Percentiles rank a stretch among this genome's conserved stretches.
Evolutionary conservation across 2,888 invertebrate species (phyloP).

Genomic region (Eubasilissa splendida): DNA sequence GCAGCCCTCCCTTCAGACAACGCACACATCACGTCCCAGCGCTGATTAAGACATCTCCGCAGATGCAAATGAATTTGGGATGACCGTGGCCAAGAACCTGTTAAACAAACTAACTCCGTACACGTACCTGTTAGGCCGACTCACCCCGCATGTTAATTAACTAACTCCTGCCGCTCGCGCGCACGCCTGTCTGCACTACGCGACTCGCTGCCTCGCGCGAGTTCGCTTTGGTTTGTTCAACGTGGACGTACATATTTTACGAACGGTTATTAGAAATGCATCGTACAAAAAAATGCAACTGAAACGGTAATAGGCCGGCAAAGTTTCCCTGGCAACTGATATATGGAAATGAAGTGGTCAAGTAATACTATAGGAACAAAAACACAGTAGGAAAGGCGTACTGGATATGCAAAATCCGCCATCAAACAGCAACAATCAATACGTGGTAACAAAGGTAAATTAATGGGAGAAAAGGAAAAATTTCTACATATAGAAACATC

Average conservation of each 20-base stretch:
- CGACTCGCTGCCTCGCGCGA: background rate
- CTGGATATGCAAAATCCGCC: too few relatives aligned
- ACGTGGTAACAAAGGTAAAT: too few relatives aligned
- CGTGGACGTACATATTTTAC: conserved; percentile 5
- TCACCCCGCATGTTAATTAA: conserved; percentile 32
- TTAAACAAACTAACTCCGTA: conserved; percentile 38
- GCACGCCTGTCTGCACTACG: background rate
- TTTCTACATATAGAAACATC: too few relatives aligned
- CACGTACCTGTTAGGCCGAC: conserved; percentile 27
- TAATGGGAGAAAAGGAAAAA: too few relatives aligned
- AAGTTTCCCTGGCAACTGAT: too few relatives aligned
- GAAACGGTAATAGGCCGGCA: too few relatives aligned
- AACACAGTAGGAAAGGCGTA: too few relatives aligned
- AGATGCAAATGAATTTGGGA: conserved; percentile 46
- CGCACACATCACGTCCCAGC: conserved; percentile 13
- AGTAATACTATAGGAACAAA: too few relatives aligned
- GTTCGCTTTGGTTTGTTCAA: background rate
- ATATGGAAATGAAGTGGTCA: too few relatives aligned
- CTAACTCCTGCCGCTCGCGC: background rate
- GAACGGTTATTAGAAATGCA: too few relatives aligned
- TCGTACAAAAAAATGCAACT: too few relatives aligned
- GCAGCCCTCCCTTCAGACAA: conserved; percentile 27
- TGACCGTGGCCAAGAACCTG: conserved; percentile 38
- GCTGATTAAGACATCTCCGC: conserved; percentile 42
- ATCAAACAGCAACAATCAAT: too few relatives aligned